These are phyloP conservation scores for Channa striata DNA, from an alignment of 2,797 vertebrate species.

Conservation along the genomic window DNA sequence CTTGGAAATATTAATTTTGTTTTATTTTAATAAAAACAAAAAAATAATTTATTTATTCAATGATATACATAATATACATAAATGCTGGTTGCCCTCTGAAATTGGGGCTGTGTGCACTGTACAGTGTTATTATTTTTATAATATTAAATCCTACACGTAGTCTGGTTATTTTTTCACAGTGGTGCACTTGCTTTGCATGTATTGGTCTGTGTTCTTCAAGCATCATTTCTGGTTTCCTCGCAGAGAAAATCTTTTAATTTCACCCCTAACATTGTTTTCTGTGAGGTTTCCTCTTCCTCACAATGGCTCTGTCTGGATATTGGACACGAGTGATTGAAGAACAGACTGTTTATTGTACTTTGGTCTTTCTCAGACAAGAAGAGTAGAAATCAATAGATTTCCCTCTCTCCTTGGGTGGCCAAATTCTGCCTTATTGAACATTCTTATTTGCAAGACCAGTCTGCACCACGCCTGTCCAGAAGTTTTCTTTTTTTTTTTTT, in stretches of 20 bases:
- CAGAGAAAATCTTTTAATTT: conserved; percentile 24
- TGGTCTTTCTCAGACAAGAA: conserved; percentile 28
- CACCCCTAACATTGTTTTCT: not conserved
- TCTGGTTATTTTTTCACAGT: not conserved
- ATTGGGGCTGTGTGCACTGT: no score
- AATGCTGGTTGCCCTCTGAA: no score
- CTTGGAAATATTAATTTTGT: no score
- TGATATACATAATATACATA: no score
- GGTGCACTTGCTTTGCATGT: not conserved
- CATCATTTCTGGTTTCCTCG: not conserved
- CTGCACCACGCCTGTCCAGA: not conserved
- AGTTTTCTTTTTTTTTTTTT: not conserved
- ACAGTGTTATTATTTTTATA: no score
- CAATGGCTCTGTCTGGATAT: conserved; percentile 26
- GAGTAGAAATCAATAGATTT: conserved; percentile 62
- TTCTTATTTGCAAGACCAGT: conserved; percentile 21
- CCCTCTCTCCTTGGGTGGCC: conserved; percentile 17
- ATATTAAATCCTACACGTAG: no score
- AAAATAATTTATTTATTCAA: no score
- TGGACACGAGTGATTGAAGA: conserved; percentile 16
- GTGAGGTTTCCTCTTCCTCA: conserved; percentile 8
- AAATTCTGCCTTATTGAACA: conserved; percentile 43
- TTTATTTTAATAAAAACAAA: no score
- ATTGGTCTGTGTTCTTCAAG: not conserved
- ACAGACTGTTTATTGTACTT: conserved; percentile 36